Evolutionary conservation across 2,888 invertebrate genomes (phyloP), one percentile per base, ranked within the genome.

Genomic region (Mesochorus sp.): DNA sequence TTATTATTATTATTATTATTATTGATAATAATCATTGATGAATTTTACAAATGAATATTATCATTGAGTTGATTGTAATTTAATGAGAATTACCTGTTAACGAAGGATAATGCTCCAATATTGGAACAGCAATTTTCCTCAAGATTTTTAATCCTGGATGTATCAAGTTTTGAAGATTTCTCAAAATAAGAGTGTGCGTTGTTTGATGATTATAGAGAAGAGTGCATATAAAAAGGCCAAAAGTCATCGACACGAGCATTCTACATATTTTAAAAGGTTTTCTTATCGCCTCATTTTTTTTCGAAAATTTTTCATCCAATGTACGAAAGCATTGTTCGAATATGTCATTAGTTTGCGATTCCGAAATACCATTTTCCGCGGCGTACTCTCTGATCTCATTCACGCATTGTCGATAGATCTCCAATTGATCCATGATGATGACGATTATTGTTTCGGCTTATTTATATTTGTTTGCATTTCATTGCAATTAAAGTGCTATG

Each of bases 71-170:
- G n/a, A n/a, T n/a, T 14, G 8, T 5, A 24, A 2, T 62, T 61
- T 26, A 8, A 31, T 14, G 14, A 21, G 4, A 86, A 87, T 90
- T 91, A 95, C 96, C 95, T 85, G 95, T 94, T 76, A 95, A 86
- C n/a, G 93, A 92, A 62, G 96, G 96, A 91, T 95, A 96, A 66
- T 93, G 91, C 77, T 94, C 93, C 81, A 97, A 94, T 31, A 97
- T 88, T n/a, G 97, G 97, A 84, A 97, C 93, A 57, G 96, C 94
- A 81, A 95, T 86, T 84, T 94, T 94, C 71, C 97, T 93, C 86
- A 97, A 92, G 26, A 95, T 88, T 85, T 95, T 94, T 91, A 97
- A 93, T 8, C 95, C 95, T 6, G 97, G 97, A 92, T 97, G 96
- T 83, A 97, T 96, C 84, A 94, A 94, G 74, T 95, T 95, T 90